Conservation (phyloP, 2,797 vertebrate species). For the Botia kubotai region DNA sequence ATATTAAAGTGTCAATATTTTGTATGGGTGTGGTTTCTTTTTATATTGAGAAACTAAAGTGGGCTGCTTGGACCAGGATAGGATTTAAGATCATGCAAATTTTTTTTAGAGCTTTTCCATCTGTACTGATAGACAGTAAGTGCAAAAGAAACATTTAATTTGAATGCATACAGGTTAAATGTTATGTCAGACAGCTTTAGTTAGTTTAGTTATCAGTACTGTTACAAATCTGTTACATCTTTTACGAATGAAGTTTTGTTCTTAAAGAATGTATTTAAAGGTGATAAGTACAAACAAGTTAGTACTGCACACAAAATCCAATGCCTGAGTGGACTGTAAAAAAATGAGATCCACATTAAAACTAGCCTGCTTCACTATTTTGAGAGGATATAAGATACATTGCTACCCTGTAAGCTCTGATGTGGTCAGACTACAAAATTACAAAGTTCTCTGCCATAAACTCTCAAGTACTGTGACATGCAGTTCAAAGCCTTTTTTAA, state of each 20-base stretch:
- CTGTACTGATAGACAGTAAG: background rate
- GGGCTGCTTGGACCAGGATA: too few relatives aligned
- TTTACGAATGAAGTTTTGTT: background rate
- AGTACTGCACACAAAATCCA: background rate
- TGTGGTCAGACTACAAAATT: background rate
- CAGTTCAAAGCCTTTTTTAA: background rate
- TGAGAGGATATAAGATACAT: background rate
- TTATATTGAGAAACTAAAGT: background rate
- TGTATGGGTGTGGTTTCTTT: background rate
- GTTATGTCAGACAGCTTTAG: background rate
- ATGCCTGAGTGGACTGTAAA: background rate
- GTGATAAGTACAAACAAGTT: background rate
- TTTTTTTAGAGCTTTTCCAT: too few relatives aligned
- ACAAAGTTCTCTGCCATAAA: background rate
- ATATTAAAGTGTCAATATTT: slow-evolving; percentile 21
- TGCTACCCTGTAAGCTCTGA: background rate
- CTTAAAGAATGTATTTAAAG: background rate
- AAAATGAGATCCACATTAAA: background rate
- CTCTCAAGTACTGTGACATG: background rate
- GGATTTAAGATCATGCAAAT: too few relatives aligned
- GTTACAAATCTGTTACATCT: background rate
- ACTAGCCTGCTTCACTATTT: background rate
- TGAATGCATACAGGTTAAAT: background rate
- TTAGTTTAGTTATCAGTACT: background rate
- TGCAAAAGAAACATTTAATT: background rate